Conservation (phyloP, 2,888 invertebrate genomes). For the Drosophila engyochracea region DNA sequence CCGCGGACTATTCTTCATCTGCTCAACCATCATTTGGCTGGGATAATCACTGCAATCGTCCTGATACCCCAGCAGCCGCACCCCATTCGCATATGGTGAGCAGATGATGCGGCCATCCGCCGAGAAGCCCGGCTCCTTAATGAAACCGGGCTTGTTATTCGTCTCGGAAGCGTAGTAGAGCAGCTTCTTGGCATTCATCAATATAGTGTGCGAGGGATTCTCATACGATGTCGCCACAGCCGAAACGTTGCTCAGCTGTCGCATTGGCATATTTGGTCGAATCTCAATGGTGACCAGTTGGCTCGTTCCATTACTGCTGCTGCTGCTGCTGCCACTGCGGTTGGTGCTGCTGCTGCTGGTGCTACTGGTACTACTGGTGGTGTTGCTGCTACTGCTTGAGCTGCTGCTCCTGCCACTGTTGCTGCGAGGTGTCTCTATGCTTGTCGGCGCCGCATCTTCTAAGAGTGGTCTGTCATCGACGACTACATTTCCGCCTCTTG, state of each 20-base stretch:
- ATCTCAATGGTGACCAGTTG: constrained; percentile 48
- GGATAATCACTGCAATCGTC: constrained; percentile 92
- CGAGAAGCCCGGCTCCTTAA: constrained; percentile 96
- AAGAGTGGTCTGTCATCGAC: not conserved
- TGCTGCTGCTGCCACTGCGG: constrained; percentile 31
- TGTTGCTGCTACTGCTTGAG: constrained; percentile 39
- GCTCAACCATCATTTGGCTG: constrained; percentile 81
- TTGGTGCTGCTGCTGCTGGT: constrained; percentile 19
- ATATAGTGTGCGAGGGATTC: constrained; percentile 63
- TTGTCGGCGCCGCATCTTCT: not conserved
- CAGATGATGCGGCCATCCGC: constrained; percentile 95
- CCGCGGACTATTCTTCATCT: constrained; percentile 84
- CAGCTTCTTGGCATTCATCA: constrained; percentile 90
- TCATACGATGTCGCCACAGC: constrained; percentile 17
- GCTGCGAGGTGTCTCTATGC: not conserved
- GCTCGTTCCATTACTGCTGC: constrained; percentile 34
- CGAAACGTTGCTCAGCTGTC: constrained; percentile 45
- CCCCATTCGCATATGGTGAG: constrained; percentile 95
- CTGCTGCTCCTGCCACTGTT: not conserved
- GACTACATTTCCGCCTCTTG: not conserved
- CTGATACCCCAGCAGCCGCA: constrained; percentile 93
- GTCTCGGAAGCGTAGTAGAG: constrained; percentile 94
- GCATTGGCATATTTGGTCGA: constrained; percentile 51
- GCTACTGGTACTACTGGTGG: not conserved
- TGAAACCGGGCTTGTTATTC: constrained; percentile 95